Base-by-base conservation (phyloP, 2,113 vertebrate species). In the Corythoichthys haematopterus region DNA sequence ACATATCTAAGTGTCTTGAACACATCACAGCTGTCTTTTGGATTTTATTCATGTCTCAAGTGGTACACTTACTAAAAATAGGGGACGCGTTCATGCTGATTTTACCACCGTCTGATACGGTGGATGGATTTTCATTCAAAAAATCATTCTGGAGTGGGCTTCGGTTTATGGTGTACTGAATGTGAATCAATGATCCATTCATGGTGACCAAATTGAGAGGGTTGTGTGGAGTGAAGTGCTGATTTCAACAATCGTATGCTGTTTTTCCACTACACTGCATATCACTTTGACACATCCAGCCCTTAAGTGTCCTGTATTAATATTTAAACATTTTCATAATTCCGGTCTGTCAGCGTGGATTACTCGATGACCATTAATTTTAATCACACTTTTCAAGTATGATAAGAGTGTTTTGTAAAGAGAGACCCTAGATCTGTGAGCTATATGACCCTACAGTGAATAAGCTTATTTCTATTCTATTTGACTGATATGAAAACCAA, bases 301-400 rank as follows among this genome's bases (percentile, higher is more conserved):
- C 76, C 68, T 68, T 65, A 52, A 74, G 56, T 82, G 79, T 78
- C 72, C 77, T 81, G 66, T 64, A 80, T 87, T 74, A 81, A 86
- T 86, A 85, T 83, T 84, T 82, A 0, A 81, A 68, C 47, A n/a
- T 66, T 10, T 63, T 67, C 45, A 60, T 70, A 70, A 84, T 60
- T 81, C 74, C 74, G 57, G 75, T 77, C 76, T 83, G 81, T 83
- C 84, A 74, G 0, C 65, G 52, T 65, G 7, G 50, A 77, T 86
- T 65, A 76, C 69, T 73, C 67, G 67, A 52, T 64, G 36, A 14
- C 6, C 67, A 35, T 74, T 70, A 50, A 70, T 74, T 65, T 68
- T 71, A 11, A 66, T 60, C 50, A 35, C 13, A 37, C 50, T 57
- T 9, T 52, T 20, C 65, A 58, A 43, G 14, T 73, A 12, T 16